Percentiles rank a stretch among this genome's conserved stretches.
Conservation (phyloP, 2,113 vertebrate species). For the Pipra filicauda region DNA sequence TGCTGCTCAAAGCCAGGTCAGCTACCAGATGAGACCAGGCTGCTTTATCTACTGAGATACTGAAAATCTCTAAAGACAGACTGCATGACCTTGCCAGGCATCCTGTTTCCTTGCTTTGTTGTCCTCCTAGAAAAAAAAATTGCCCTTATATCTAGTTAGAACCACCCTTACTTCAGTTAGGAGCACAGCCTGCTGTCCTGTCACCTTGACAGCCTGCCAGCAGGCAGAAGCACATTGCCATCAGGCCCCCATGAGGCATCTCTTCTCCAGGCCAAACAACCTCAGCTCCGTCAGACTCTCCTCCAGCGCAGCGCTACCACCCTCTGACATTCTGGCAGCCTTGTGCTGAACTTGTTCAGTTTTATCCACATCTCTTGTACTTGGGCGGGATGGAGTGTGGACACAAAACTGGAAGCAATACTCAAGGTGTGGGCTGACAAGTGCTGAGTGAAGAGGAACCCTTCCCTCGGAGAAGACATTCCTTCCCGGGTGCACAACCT, state of each 20-base stretch:
- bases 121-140: background rate
- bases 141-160: background rate
- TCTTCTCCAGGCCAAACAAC: background rate
- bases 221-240: accelerated
- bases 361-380: background rate
- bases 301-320: background rate
- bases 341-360: background rate
- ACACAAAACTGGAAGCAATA: background rate
- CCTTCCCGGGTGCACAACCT: background rate
- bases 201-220: background rate
- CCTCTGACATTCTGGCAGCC: background rate
- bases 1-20: background rate
- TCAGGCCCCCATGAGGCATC: background rate
- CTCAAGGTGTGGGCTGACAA: background rate
- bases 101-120: background rate
- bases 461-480: background rate
- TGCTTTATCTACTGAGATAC: background rate
- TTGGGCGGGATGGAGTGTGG: too few species aligned
- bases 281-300: background rate
- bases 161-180: background rate
- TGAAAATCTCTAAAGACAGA: background rate
- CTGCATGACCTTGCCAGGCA: background rate
- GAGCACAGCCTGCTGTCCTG: background rate
- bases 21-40: background rate
- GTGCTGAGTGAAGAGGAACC: background rate